Conservation (phyloP, 2,113 vertebrate genomes). For the Dendropsophus ebraccatus region DNA sequence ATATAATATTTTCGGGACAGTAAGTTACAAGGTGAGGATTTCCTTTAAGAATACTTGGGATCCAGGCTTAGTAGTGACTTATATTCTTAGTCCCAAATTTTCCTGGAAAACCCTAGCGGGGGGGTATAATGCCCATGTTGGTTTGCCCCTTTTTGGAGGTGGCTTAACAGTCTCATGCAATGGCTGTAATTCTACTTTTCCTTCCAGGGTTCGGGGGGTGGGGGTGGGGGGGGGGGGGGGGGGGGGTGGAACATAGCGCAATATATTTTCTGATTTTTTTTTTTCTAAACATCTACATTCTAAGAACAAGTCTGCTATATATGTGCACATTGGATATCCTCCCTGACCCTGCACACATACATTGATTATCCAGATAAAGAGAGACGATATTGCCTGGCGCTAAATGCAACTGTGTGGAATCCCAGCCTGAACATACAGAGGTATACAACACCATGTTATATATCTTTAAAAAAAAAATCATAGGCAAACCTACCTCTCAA, state of each 20-base stretch:
- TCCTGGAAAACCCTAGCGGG: background rate
- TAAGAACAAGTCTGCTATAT: background rate
- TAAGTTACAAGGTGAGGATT: background rate
- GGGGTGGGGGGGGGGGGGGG: too few species aligned
- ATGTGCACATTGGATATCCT: background rate
- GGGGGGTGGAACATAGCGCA: too few species aligned
- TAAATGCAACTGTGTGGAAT: background rate
- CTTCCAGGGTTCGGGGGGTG: background rate
- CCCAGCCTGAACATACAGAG: constrained; percentile 21
- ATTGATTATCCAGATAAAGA: constrained; percentile 17
- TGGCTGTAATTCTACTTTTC: background rate
- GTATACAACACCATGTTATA: background rate
- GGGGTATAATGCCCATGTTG: background rate
- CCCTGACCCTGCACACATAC: background rate
- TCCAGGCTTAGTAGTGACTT: background rate
- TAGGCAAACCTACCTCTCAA: background rate
- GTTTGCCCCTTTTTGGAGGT: background rate
- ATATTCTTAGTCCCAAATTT: background rate
- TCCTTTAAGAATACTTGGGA: background rate
- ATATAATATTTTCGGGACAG: too few species aligned
- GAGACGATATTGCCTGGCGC: background rate
- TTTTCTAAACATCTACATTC: background rate
- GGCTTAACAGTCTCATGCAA: background rate
- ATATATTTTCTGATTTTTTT: background rate
- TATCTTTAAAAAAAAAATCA: background rate